Evolutionary conservation across 2,113 vertebrate genomes (phyloP), one percentile per base, ranked within the genome.

Genomic region (Panurus biarmicus): DNA sequence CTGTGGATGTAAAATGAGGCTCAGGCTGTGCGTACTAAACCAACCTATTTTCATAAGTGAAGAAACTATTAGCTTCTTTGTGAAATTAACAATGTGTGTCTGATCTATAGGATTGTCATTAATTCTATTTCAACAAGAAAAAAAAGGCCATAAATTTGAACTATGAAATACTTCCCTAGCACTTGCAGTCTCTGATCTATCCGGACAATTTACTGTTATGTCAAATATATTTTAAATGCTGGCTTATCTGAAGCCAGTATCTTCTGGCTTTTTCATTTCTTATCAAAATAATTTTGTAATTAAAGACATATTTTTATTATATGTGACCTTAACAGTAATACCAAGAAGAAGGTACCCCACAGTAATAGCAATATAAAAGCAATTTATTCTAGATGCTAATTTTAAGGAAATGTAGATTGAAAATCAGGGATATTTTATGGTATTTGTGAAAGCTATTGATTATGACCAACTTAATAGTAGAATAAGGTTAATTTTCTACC

Each of bases 51-150:
- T 93, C 79, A 93, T 86, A 96, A 94, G 86, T 93, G 94, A 86
- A 96, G 91, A 90, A 95, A 97, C 85, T 85, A 95, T 94, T 96
- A 97, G 73, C 40, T 33, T 88, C 82, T 90, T 95, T 95, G 64
- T 93, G 76, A 60, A 70, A 88, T 73, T 96, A 91, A 65, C 77
- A 97, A 94, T 93, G 79, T 93, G 62, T 83, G 65, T 82, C 89
- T 76, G 89, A 72, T 60, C 33, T 85, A 67, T 71, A n/a, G 28
- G n/a, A 84, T 77, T 74, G 36, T 53, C 47, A 90, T 90, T 74
- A 84, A 79, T 84, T 95, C 83, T 44, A 83, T 87, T 96, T 89
- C 84, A 90, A 62, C 50, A 85, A 79, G 66, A 13, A 89, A 82
- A 82, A 40, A 91, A 89, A 91, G 75, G 61, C 83, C 75, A 69